Conservation (phyloP, 2,797 vertebrate species). For the Microhierax caerulescens region DNA sequence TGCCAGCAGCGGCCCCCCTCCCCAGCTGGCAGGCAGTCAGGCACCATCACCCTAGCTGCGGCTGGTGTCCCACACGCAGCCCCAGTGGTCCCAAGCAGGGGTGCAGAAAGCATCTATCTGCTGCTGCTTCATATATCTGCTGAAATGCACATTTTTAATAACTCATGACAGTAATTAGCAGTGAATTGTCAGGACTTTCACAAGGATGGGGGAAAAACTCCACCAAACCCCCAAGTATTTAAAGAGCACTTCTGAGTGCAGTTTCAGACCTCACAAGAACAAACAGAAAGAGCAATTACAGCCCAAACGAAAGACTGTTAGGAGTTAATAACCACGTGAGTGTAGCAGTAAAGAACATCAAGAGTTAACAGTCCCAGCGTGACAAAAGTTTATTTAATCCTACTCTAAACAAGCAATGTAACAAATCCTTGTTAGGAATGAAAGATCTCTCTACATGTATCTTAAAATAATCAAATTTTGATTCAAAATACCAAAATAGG, state of each 20-base stretch:
- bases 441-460: conserved; percentile 15
- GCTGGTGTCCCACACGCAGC: background rate
- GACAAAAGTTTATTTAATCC: conserved; percentile 28
- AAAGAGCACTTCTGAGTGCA: background rate
- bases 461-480: conserved; percentile 41
- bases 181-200: background rate
- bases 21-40: background rate
- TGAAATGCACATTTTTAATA: background rate
- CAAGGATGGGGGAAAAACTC: background rate
- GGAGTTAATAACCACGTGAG: background rate
- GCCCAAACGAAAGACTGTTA: background rate
- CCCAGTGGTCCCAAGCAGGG: background rate
- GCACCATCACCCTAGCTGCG: background rate
- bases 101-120: background rate
- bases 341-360: background rate
- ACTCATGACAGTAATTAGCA: background rate
- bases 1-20: rapidly evolving
- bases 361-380: background rate
- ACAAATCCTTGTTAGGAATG: conserved; percentile 27
- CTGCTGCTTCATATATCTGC: background rate
- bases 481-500: conserved; percentile 1
- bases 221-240: background rate
- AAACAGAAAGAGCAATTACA: background rate
- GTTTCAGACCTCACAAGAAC: background rate
- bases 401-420: conserved; percentile 28